These are phyloP conservation scores for Heterochromis multidens DNA, from an alignment of 2,113 vertebrate species.

Conservation along the genomic window DNA sequence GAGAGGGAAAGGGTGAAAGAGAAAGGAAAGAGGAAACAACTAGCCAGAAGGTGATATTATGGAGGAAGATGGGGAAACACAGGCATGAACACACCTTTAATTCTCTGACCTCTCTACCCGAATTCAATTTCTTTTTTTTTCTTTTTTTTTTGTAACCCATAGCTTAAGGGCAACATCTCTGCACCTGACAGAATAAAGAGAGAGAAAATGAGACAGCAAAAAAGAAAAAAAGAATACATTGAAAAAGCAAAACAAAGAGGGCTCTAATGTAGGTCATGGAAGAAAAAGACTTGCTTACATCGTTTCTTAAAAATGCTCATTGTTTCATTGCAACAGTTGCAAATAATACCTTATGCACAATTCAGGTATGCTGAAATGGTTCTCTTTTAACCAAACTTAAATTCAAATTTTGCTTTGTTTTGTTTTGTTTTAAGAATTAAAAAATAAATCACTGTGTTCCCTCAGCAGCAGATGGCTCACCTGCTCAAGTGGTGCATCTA, in stretches of 20 bases:
- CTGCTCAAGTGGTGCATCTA: conserved; percentile 33
- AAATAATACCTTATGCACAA: neutral
- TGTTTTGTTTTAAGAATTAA: neutral
- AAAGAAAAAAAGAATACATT: neutral
- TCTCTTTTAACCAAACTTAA: neutral
- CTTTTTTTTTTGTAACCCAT: neutral
- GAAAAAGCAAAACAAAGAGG: neutral
- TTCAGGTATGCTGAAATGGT: neutral
- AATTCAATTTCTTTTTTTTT: neutral
- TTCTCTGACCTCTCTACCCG: neutral
- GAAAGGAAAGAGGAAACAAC: neutral
- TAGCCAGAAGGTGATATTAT: neutral
- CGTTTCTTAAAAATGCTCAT: neutral
- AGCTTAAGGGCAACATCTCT: neutral
- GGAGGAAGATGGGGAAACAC: neutral
- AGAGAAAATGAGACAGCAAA: no score
- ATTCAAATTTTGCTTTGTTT: neutral
- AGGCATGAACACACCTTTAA: neutral
- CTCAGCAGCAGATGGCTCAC: conserved; percentile 17
- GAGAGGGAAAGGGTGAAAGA: neutral
- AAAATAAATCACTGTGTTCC: neutral
- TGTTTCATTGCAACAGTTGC: neutral
- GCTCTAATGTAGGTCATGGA: conserved; percentile 3
- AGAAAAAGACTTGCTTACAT: neutral
- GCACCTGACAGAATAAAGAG: neutral